Conservation (phyloP, 2,797 vertebrate genomes). For the Smutsia gigantea region DNA sequence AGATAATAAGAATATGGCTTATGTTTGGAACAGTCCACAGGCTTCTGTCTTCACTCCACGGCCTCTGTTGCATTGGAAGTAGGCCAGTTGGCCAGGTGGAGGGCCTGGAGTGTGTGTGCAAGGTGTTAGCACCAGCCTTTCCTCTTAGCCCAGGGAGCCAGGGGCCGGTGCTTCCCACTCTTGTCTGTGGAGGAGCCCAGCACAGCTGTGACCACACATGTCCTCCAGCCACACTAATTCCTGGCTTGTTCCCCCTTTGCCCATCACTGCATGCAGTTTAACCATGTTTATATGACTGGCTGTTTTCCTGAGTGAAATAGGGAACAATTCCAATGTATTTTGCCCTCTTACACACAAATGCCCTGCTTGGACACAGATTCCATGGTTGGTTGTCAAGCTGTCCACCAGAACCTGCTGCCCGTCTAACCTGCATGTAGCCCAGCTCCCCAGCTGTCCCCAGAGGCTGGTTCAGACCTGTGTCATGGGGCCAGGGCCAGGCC, state of each 20-base stretch:
- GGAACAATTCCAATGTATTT: accelerated
- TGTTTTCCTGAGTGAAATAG: neutral
- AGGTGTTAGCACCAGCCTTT: too few species aligned
- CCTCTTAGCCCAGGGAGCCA: neutral
- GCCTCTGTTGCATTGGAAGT: neutral
- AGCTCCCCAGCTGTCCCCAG: neutral
- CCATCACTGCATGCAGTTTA: accelerated
- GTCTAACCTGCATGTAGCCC: neutral
- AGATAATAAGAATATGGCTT: neutral
- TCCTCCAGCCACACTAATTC: accelerated
- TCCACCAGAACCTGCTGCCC: neutral
- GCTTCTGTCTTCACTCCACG: neutral
- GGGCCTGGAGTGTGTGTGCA: neutral
- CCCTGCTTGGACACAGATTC: neutral
- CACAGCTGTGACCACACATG: accelerated
- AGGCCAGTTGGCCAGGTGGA: neutral
- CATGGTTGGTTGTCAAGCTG: neutral
- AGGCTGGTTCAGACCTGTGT: accelerated
- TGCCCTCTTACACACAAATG: neutral
- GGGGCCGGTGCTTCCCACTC: accelerated
- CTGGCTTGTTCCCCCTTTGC: neutral
- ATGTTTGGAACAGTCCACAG: neutral
- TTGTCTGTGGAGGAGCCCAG: accelerated
- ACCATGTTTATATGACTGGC: neutral
- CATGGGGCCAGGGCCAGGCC: too few species aligned